Evolutionary conservation across 2,113 vertebrate genomes (phyloP).

Genomic region (Petromus typicus): DNA sequence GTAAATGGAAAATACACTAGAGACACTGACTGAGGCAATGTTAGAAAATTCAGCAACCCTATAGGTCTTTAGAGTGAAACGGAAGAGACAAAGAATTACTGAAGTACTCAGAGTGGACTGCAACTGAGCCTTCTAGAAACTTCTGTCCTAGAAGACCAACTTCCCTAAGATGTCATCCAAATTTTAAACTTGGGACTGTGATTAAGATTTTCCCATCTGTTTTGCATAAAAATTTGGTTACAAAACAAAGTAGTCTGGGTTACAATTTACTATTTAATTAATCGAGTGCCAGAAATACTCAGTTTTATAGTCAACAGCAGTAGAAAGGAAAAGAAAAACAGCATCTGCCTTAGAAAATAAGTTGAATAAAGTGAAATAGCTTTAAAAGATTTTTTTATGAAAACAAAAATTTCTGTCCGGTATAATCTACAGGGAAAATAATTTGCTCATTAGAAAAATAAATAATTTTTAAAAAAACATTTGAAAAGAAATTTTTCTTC

Average conservation of each 20-base stretch:
- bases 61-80: neutral
- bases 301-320: constrained; percentile 57
- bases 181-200: constrained; percentile 34
- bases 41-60: neutral
- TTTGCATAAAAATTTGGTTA: constrained; percentile 56
- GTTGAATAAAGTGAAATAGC: constrained; percentile 70
- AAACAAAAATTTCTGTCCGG: constrained; percentile 55
- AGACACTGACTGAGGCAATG: neutral
- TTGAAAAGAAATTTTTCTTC: constrained; percentile 38
- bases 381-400: constrained; percentile 63
- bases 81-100: neutral
- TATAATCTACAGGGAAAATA: constrained; percentile 58
- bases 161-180: constrained; percentile 12
- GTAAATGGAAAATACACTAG: neutral
- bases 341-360: constrained; percentile 69
- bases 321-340: constrained; percentile 71
- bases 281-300: constrained; percentile 66
- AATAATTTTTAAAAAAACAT: constrained; percentile 44
- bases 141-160: neutral
- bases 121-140: neutral
- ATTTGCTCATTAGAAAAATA: constrained; percentile 24
- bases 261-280: constrained; percentile 72
- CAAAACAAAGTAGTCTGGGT: constrained; percentile 69
- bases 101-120: neutral
- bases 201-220: constrained; percentile 45